Conservation (phyloP, 2,888 invertebrate species). For the Drosophila borealis region DNA sequence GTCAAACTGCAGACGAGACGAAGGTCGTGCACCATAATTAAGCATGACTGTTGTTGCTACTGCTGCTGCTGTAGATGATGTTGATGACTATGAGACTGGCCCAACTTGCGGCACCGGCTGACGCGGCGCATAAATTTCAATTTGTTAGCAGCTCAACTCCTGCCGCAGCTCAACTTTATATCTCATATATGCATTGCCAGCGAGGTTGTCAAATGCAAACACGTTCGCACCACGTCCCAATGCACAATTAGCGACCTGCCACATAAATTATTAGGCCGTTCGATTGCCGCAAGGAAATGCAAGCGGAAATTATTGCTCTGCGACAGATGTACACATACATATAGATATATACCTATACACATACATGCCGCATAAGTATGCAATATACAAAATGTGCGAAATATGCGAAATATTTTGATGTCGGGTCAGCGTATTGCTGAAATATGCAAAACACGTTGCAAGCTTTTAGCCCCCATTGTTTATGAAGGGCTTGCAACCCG, state of each 20-base stretch:
- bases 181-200: conserved; percentile 12
- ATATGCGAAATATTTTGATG: conserved; percentile 32
- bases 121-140: conserved; percentile 76
- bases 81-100: conserved; percentile 5
- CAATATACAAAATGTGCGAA: conserved; percentile 21
- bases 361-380: background rate
- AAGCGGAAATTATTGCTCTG: conserved; percentile 64
- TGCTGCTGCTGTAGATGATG: conserved; percentile 6
- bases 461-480: conserved; percentile 43
- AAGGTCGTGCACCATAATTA: conserved; percentile 66
- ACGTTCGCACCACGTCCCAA: conserved; percentile 63
- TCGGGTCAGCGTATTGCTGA: conserved; percentile 48
- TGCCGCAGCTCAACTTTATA: conserved; percentile 7
- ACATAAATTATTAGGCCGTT: conserved; percentile 70
- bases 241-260: conserved; percentile 65
- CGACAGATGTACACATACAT: background rate
- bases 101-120: conserved; percentile 34
- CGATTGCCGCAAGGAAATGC: conserved; percentile 57
- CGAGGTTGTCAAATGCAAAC: conserved; percentile 61
- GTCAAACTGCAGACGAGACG: conserved; percentile 61
- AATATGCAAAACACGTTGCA: conserved; percentile 53
- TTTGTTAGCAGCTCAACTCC: conserved; percentile 51
- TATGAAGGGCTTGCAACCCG: conserved; percentile 39
- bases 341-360: background rate
- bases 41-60: conserved; percentile 42